These are phyloP conservation scores for Lycaena phlaeas DNA, from an alignment of 2,888 invertebrate genomes.

Conservation along the genomic window DNA sequence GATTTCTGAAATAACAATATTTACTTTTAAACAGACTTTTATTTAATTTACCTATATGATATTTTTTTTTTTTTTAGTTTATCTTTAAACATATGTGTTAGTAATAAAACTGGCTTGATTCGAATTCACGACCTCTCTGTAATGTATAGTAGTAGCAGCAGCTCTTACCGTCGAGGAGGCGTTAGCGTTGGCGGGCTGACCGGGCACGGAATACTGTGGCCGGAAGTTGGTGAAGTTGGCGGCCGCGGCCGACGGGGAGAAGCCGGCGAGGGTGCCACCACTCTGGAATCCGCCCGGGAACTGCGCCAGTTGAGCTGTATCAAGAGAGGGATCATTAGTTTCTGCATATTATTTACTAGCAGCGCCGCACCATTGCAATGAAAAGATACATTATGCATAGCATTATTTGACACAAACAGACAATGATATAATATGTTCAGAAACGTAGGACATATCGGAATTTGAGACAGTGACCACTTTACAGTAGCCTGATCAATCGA, in stretches of 20 bases:
- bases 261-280: constrained; percentile 79
- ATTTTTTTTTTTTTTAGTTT: background rate
- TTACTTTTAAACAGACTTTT: constrained; percentile 5
- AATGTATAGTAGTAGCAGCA: too few relatives aligned
- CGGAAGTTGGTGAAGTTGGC: constrained; percentile 92
- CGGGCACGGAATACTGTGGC: constrained; percentile 83
- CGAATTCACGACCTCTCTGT: too few relatives aligned
- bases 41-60: background rate
- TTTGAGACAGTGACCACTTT: too few relatives aligned
- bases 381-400: too few relatives aligned
- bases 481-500: too few relatives aligned
- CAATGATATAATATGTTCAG: too few relatives aligned
- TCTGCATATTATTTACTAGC: too few relatives aligned
- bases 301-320: constrained; percentile 83
- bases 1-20: constrained; percentile 50
- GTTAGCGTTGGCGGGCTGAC: constrained; percentile 50
- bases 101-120: too few relatives aligned
- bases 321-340: background rate
- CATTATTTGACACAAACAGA: too few relatives aligned
- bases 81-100: background rate
- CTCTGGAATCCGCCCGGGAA: constrained; percentile 88
- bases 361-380: background rate
- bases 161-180: constrained; percentile 52
- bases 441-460: too few relatives aligned
- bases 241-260: constrained; percentile 78